Conservation (phyloP, 2,113 vertebrate genomes). For the Grammomys dolichurus region DNA sequence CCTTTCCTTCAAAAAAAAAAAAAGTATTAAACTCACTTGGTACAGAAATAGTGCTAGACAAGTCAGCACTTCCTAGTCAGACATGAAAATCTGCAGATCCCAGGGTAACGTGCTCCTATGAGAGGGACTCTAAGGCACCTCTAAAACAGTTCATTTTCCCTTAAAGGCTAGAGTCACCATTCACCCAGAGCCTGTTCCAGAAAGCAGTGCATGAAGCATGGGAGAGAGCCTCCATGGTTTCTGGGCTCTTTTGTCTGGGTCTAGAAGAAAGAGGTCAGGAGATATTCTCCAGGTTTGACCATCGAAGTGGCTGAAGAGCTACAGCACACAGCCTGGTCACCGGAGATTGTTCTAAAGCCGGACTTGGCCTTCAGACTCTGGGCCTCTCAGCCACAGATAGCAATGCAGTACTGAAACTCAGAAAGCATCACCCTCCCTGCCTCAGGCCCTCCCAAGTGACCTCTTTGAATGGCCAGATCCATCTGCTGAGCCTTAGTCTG, state of each 20-base stretch:
- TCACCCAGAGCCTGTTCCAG: too few relatives aligned
- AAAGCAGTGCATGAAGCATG: fast-evolving
- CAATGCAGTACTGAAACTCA: background rate
- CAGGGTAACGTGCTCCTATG: background rate
- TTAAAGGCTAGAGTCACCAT: background rate
- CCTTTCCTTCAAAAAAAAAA: slow-evolving; percentile 13
- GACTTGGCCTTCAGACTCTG: background rate
- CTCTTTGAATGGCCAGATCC: background rate
- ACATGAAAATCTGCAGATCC: background rate
- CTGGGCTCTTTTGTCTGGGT: background rate
- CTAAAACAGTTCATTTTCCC: background rate
- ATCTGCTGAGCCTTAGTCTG: background rate
- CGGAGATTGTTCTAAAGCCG: background rate
- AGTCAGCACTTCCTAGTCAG: slow-evolving; percentile 32
- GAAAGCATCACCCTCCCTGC: background rate
- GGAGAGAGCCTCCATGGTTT: background rate
- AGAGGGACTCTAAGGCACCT: background rate
- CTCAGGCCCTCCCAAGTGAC: background rate
- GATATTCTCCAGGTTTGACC: background rate
- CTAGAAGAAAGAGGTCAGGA: background rate
- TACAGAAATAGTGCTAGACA: slow-evolving; percentile 38
- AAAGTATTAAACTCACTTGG: background rate
- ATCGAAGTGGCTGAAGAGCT: background rate
- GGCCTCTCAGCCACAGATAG: too few relatives aligned
- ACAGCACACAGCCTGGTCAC: background rate